phyloP scores from a whole-genome alignment of 1,140 invertebrate genomes.

The Anoplophora glabripennis region DNA sequence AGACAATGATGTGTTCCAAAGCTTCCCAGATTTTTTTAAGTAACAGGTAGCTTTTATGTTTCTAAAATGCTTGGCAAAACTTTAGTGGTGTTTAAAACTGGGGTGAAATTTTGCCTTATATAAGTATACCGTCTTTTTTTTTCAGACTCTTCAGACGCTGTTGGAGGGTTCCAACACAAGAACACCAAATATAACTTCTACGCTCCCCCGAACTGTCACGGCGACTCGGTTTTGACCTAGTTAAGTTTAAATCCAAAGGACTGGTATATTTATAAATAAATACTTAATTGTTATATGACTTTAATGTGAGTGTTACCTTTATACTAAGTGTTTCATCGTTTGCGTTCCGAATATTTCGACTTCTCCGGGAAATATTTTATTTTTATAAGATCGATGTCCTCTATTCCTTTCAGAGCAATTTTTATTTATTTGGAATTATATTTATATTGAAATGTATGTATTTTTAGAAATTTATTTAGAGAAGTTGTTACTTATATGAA shows the following conservation, averaged over 20 bases:
- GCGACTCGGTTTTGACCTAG: slow-evolving; percentile 49
- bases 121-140: slow-evolving; percentile 7
- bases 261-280: slow-evolving; percentile 40
- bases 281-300: slow-evolving; percentile 19
- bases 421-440: background rate
- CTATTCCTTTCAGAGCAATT: background rate
- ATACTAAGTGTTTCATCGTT: slow-evolving; percentile 19
- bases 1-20: too few relatives aligned
- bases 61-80: too few relatives aligned
- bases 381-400: background rate
- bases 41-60: too few relatives aligned
- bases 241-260: slow-evolving; percentile 37
- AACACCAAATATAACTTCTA: slow-evolving; percentile 39
- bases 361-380: background rate
- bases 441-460: background rate
- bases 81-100: background rate
- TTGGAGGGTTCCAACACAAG: slow-evolving; percentile 38
- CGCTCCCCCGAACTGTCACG: slow-evolving; percentile 43
- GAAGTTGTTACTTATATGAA: slow-evolving; percentile 7
- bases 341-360: background rate
- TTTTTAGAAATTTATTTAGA: background rate
- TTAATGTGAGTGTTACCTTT: slow-evolving; percentile 26
- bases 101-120: too few relatives aligned
- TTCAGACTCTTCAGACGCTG: slow-evolving; percentile 42
- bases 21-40: too few relatives aligned